Evolutionary conservation across 2,888 invertebrate species (phyloP), one percentile per base, ranked within the genome.

Genomic region (Oxytorus armatus): DNA sequence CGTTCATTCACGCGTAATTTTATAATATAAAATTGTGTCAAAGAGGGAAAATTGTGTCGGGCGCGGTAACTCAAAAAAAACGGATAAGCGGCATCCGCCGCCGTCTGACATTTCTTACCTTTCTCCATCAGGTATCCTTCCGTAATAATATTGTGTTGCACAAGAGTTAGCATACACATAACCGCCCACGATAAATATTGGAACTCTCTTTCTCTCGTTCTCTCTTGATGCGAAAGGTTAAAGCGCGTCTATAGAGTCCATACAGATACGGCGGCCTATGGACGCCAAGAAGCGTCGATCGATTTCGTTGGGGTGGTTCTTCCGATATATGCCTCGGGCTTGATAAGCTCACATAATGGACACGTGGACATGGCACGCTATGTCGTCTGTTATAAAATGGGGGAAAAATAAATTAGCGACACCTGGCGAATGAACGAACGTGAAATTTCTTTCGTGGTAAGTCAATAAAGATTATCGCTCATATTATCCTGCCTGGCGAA

Each of bases 171-270:
- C 57, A n/a, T 33, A 47, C 23, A 75, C 44, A 47, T 33, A 55
- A 49, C 49, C 78, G 63, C 82, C 78, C 78, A 81, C 77, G 70
- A 59, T 55, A 77, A 68, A 68, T 74, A 82, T 79, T 55, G 65
- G 18, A 39, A 74, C n/a, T 75, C 55, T 68, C 36, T 42, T 21
- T 29, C 25, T 51, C 25, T 16, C 18, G 16, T 10, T 16, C 59
- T 61, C 21, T 59, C 36, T 14, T 72, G 33, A 16, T 59, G 74
- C 51, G 61, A 81, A 81, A 78, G 81, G 77, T 81, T 81, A 78
- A 70, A 66, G 69, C 69, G 63, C 69, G 66, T 70, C 55, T 23
- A 49, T 68, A 47, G 36, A 73, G 61, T n/a, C n/a, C n/a, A 57
- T 49, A 51, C 18, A 21, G 53, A 7, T 14, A 21, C 53, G 14